phyloP scores from a whole-genome alignment of 2,113 vertebrate species.

The Lathamus discolor region DNA sequence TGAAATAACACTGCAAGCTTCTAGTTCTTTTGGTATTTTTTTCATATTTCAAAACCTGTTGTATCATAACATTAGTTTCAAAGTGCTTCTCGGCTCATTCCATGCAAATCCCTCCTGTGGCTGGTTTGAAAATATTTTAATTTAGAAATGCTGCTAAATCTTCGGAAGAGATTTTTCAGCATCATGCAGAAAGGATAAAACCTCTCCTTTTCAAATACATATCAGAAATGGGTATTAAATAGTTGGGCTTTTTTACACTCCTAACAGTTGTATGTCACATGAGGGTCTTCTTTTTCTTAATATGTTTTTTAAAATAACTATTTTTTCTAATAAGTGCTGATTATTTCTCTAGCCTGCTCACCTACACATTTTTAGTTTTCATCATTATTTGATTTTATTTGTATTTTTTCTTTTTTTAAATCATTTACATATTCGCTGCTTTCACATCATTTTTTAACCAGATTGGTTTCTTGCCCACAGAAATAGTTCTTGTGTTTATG shows the following conservation, averaged over 20 bases:
- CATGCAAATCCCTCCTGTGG: neutral
- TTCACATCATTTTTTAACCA: neutral
- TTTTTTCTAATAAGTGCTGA: neutral
- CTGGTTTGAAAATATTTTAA: neutral
- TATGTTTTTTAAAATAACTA: neutral
- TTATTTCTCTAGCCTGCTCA: neutral
- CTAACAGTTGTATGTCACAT: fast-evolving
- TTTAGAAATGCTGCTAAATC: neutral
- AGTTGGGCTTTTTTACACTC: neutral
- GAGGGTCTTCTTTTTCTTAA: neutral
- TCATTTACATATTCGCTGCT: neutral
- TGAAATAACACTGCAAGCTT: neutral
- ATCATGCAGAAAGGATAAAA: neutral
- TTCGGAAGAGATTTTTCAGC: neutral
- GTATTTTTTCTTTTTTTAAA: neutral
- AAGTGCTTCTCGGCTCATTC: neutral
- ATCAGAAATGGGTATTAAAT: neutral
- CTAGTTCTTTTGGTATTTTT: neutral
- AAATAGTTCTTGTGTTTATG: neutral
- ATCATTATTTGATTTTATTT: neutral
- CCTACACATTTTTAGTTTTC: neutral
- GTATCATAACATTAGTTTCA: neutral
- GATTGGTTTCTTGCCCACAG: neutral
- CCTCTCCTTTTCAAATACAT: neutral
- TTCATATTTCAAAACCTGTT: neutral